These are phyloP conservation scores for Cynopterus sphinx DNA, from an alignment of 2,797 vertebrate genomes.

Conservation along the genomic window DNA sequence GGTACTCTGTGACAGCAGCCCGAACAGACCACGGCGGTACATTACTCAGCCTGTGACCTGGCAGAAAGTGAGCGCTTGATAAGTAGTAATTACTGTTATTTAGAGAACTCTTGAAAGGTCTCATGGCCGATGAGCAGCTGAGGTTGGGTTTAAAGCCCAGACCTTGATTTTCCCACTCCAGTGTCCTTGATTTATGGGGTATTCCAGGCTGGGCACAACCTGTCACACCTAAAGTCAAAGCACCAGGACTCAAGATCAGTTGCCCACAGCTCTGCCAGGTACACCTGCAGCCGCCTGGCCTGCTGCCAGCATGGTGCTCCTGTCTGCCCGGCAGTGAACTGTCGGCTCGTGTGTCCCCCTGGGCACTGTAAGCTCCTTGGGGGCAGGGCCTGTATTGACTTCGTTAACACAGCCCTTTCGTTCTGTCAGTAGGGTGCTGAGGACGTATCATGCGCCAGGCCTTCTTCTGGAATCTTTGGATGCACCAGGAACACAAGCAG, in stretches of 20 bases:
- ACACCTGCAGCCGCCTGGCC: not conserved
- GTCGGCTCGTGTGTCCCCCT: not conserved
- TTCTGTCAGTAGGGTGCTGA: not conserved
- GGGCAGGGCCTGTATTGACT: not conserved
- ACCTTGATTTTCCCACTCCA: not conserved
- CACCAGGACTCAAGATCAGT: not conserved
- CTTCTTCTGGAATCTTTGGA: not conserved
- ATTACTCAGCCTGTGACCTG: not conserved
- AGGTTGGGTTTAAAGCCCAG: not conserved
- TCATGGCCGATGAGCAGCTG: not conserved
- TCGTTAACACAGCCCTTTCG: not conserved
- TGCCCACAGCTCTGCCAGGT: not conserved
- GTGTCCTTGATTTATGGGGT: not conserved
- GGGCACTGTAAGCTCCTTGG: not conserved
- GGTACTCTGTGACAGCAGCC: not conserved
- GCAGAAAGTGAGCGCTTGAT: not conserved
- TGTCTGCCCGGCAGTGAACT: fast-evolving
- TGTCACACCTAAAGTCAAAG: not conserved
- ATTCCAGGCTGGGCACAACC: not conserved
- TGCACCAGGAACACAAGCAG: not conserved
- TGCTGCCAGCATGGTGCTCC: fast-evolving
- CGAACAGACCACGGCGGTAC: not conserved
- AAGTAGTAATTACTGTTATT: not conserved
- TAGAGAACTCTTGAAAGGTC: not conserved
- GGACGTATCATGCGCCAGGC: not conserved